phyloP scores from a whole-genome alignment of 30 jellyfish, hydroid and myxozoan genomes.

The Clytia hemisphaerica region DNA sequence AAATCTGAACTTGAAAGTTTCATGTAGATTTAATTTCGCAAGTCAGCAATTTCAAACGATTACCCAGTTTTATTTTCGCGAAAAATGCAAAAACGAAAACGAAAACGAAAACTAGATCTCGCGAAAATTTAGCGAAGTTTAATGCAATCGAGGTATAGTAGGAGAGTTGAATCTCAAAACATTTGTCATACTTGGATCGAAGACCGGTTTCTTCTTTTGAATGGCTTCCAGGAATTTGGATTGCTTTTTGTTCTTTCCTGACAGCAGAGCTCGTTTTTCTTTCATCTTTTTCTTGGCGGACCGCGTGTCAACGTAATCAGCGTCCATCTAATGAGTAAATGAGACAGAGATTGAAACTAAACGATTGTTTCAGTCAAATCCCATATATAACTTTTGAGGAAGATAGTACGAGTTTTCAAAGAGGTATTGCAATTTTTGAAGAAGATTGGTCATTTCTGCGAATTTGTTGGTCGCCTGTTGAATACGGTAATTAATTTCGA shows the following conservation, averaged over 20 bases:
- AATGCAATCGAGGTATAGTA: too few relatives aligned
- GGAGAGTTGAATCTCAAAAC: not conserved
- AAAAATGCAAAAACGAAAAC: too few relatives aligned
- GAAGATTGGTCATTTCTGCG: too few relatives aligned
- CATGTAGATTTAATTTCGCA: too few relatives aligned
- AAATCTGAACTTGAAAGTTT: too few relatives aligned
- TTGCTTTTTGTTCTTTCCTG: conserved; percentile 9
- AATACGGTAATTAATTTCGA: too few relatives aligned
- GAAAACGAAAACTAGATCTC: not conserved
- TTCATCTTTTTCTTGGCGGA: not conserved
- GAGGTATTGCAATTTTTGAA: too few relatives aligned
- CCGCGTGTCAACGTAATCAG: conserved; percentile 61
- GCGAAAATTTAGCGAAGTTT: too few relatives aligned
- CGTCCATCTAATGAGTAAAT: conserved; percentile 75
- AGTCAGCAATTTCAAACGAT: too few relatives aligned
- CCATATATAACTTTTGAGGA: too few relatives aligned
- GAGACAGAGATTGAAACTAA: not conserved
- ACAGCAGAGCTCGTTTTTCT: not conserved
- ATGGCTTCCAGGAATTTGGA: conserved; percentile 72
- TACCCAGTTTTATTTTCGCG: too few relatives aligned
- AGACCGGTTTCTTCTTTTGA: conserved; percentile 61
- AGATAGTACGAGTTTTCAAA: not conserved
- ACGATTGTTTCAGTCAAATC: too few relatives aligned
- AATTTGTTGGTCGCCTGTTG: not conserved
- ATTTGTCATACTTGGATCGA: conserved; percentile 64